Conservation (phyloP, 2,888 invertebrate genomes). For the Seira sanloemensis region DNA sequence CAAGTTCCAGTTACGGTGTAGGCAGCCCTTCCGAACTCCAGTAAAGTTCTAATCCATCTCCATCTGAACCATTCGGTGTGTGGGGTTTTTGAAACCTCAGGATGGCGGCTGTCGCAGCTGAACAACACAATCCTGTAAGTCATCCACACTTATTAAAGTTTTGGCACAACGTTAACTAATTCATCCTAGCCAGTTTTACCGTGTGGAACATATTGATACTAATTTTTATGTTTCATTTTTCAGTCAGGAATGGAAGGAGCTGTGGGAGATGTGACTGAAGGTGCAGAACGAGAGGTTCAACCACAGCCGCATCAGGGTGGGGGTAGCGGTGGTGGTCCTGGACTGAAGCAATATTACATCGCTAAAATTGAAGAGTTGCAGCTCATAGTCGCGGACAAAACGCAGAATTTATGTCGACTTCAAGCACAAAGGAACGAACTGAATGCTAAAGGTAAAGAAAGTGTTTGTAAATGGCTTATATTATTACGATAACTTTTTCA, state of each 20-base stretch:
- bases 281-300: conserved; percentile 52
- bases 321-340: conserved; percentile 81
- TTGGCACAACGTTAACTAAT: neutral
- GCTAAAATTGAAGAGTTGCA: conserved; percentile 98
- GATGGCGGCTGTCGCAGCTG: conserved; percentile 69
- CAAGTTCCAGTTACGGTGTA: too few species aligned
- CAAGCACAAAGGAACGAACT: conserved; percentile 99
- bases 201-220: neutral
- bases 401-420: conserved; percentile 95
- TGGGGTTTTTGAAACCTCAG: conserved; percentile 11
- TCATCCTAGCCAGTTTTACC: neutral
- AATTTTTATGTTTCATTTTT: neutral
- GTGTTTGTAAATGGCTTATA: neutral
- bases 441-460: conserved; percentile 91
- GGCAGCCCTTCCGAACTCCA: too few species aligned
- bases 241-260: conserved; percentile 49
- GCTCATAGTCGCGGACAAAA: conserved; percentile 96
- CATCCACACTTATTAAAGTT: neutral
- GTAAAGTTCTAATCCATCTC: too few species aligned
- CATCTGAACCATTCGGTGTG: too few species aligned
- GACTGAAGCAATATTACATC: conserved; percentile 96
- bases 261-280: conserved; percentile 61
- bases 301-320: conserved; percentile 55
- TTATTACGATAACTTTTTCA: neutral
- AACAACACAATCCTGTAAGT: conserved; percentile 62